Conservation (phyloP, 2,113 vertebrate genomes). For the Melanerpes aurifrons region DNA sequence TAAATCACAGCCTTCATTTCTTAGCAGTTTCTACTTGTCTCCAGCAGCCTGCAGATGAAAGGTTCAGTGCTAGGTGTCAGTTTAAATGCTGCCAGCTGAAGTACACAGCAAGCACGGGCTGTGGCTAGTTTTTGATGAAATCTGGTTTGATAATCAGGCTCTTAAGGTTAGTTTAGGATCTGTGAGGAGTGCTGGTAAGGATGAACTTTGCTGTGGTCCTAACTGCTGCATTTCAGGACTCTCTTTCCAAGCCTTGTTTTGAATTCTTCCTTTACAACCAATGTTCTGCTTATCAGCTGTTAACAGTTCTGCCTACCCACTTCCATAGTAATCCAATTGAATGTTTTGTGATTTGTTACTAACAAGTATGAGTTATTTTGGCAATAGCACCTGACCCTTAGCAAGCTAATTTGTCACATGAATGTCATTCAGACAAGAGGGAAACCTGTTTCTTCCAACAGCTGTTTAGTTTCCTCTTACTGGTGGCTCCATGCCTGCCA, state of each 20-base stretch:
- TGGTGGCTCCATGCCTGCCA: constrained; percentile 85
- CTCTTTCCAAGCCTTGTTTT: constrained; percentile 7
- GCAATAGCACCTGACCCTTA: constrained; percentile 50
- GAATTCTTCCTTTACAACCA: background rate
- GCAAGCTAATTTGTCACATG: constrained; percentile 56
- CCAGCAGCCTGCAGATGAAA: background rate
- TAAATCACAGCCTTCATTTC: background rate
- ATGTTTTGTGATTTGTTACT: constrained; percentile 33
- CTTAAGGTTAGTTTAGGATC: background rate
- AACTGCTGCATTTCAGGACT: background rate
- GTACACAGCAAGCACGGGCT: background rate
- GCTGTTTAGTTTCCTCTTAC: constrained; percentile 68
- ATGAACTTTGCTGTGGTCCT: background rate
- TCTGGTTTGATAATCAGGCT: background rate
- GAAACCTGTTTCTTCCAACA: constrained; percentile 66
- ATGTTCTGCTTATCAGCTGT: background rate
- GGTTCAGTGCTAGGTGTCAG: background rate
- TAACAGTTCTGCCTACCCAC: background rate
- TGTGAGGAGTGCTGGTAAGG: background rate
- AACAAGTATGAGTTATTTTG: constrained; percentile 49
- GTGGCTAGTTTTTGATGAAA: background rate
- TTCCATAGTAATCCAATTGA: constrained; percentile 6
- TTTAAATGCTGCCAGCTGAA: background rate
- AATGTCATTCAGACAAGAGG: constrained; percentile 65
- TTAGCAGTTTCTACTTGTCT: background rate